Percentiles rank a stretch among this genome's conserved stretches.
These are phyloP conservation scores for Xanthorhoe spadicearia DNA, from an alignment of 2,888 invertebrate genomes.

Conservation along the genomic window DNA sequence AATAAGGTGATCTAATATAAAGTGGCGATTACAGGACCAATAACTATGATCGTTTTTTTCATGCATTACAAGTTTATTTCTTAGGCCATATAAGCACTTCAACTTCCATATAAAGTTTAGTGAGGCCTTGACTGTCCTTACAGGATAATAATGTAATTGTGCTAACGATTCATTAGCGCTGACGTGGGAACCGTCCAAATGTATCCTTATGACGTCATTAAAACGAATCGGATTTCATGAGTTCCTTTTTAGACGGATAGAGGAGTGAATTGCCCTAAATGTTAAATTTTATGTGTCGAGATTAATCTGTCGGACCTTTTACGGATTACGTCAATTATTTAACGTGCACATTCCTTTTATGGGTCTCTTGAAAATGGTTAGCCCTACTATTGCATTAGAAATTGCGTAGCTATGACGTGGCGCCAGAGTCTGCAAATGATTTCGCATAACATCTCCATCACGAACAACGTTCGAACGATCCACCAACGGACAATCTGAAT, in stretches of 20 bases:
- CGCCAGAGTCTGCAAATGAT: background rate
- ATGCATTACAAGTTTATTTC: conserved; percentile 49
- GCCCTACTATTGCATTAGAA: conserved; percentile 1
- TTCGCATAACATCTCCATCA: background rate
- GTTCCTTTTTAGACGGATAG: conserved; percentile 49
- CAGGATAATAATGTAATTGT: conserved; percentile 67
- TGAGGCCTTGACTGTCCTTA: conserved; percentile 68
- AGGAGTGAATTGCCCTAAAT: conserved; percentile 45
- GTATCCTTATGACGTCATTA: conserved; percentile 71
- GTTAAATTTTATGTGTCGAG: conserved; percentile 46
- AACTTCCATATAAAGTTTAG: conserved; percentile 58
- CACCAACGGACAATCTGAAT: too few relatives aligned
- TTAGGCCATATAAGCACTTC: conserved; percentile 48
- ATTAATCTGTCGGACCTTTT: conserved; percentile 46
- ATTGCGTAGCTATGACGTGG: conserved; percentile 1
- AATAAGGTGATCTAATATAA: conserved; percentile 28
- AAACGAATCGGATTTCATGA: conserved; percentile 54
- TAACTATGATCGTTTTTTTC: conserved; percentile 44
- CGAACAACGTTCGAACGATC: too few relatives aligned
- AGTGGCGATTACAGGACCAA: conserved; percentile 36
- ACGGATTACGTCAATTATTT: conserved; percentile 39
- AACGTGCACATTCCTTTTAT: conserved; percentile 30
- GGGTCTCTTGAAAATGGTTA: conserved; percentile 16
- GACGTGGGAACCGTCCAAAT: conserved; percentile 72
- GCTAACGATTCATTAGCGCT: conserved; percentile 61